These are phyloP conservation scores for Celastrina argiolus DNA, from an alignment of 2,888 invertebrate species.

Conservation along the genomic window DNA sequence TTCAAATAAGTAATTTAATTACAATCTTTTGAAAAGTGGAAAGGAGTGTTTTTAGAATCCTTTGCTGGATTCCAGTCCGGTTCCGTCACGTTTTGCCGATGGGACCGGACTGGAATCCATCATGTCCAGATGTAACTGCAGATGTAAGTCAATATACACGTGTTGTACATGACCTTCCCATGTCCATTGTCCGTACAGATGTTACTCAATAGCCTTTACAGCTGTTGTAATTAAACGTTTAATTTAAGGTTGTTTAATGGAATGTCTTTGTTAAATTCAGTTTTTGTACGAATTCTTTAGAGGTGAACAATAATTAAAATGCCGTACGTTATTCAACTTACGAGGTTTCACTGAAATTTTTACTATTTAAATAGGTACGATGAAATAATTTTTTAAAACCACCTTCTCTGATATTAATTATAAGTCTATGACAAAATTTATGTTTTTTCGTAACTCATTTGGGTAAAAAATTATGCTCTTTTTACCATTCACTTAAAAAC, in stretches of 20 bases:
- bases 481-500: too few relatives aligned
- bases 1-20: background rate
- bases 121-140: conserved; percentile 17
- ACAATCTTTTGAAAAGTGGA: background rate
- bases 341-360: too few relatives aligned
- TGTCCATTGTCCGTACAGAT: conserved; percentile 12
- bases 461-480: too few relatives aligned
- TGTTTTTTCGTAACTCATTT: too few relatives aligned
- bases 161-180: conserved; percentile 11
- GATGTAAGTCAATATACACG: conserved; percentile 12
- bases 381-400: too few relatives aligned
- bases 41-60: background rate
- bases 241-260: background rate
- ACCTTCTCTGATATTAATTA: too few relatives aligned
- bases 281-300: background rate
- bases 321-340: too few relatives aligned
- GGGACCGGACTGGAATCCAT: too few relatives aligned
- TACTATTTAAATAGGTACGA: too few relatives aligned
- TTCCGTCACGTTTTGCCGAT: background rate
- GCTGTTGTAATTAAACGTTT: conserved; percentile 6
- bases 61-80: background rate
- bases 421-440: too few relatives aligned
- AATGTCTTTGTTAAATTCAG: background rate
- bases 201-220: conserved; percentile 7
- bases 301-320: background rate